phyloP scores from a whole-genome alignment of 2,113 vertebrate genomes.

The Peromyscus maniculatus region DNA sequence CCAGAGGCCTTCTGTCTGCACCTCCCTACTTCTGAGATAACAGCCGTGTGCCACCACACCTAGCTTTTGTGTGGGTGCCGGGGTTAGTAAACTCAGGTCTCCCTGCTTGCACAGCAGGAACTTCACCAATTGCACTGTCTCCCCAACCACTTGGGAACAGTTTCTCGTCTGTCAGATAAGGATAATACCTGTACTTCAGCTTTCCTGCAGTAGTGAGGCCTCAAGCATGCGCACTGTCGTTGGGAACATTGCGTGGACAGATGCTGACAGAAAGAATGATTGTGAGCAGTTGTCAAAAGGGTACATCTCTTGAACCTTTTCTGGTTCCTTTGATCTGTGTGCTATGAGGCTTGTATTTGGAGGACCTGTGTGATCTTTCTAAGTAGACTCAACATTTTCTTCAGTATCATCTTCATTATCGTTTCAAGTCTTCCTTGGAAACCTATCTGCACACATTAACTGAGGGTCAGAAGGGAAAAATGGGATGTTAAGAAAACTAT shows the following conservation, averaged over 20 bases:
- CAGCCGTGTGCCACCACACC: not conserved
- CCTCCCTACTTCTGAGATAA: not conserved
- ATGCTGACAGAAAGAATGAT: not conserved
- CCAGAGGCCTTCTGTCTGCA: not conserved
- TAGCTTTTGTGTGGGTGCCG: not conserved
- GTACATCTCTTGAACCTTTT: not conserved
- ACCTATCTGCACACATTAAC: not conserved
- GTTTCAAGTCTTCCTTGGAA: conserved; percentile 8
- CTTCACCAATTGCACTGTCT: not conserved
- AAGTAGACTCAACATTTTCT: not conserved
- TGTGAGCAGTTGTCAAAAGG: not conserved
- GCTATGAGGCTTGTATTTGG: not conserved
- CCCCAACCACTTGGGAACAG: not conserved
- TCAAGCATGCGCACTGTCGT: not conserved
- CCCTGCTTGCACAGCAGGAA: too few species aligned
- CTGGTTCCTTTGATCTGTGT: not conserved
- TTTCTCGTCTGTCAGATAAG: conserved; percentile 9
- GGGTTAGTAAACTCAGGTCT: too few species aligned
- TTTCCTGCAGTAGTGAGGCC: not conserved
- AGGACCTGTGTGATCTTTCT: not conserved
- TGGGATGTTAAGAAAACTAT: conserved; percentile 34
- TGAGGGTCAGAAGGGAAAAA: not conserved
- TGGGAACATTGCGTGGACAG: not conserved
- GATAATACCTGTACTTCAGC: not conserved
- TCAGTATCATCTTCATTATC: conserved; percentile 18